Conservation (phyloP, 2,888 invertebrate genomes). For the Acanthosepion lycidas region DNA sequence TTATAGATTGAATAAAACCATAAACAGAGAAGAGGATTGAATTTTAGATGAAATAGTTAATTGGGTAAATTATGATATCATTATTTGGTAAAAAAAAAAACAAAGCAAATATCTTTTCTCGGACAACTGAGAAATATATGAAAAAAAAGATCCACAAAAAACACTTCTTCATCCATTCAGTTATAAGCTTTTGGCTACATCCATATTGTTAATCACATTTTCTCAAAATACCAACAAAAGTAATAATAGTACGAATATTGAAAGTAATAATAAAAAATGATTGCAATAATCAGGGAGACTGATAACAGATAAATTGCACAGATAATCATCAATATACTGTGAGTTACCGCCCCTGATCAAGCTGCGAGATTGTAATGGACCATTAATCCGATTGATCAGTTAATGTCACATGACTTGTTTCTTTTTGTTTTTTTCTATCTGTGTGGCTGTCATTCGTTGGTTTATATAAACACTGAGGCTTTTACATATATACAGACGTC, state of each 20-base stretch:
- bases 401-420: not conserved
- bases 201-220: not conserved
- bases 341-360: slow-evolving; percentile 15
- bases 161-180: not conserved
- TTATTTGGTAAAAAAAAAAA: too few species aligned
- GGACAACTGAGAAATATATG: too few species aligned
- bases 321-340: not conserved
- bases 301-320: not conserved
- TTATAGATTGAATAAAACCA: too few species aligned
- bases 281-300: not conserved
- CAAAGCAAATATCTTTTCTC: too few species aligned
- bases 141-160: too few species aligned
- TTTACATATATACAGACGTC: not conserved
- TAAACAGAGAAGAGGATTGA: too few species aligned
- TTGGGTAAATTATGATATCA: too few species aligned
- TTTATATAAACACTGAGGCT: not conserved
- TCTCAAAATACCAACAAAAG: not conserved
- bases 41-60: too few species aligned
- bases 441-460: not conserved
- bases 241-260: not conserved
- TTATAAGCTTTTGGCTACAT: not conserved
- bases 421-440: not conserved
- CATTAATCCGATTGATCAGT: not conserved
- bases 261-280: not conserved
- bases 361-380: not conserved